These are phyloP conservation scores for Hemaris fuciformis DNA, from an alignment of 2,888 invertebrate genomes.

Conservation along the genomic window DNA sequence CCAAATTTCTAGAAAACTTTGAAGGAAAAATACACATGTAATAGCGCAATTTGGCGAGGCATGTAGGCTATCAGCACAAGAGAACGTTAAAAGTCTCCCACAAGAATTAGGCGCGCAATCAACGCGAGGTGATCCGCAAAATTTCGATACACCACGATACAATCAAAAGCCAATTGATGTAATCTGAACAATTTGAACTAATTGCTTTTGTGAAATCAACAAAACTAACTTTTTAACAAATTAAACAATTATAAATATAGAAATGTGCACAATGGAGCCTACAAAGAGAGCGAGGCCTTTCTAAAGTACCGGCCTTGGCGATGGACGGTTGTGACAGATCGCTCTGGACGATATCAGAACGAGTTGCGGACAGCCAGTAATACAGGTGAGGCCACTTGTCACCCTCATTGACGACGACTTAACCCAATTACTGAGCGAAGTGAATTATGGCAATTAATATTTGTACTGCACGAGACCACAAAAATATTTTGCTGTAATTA, in stretches of 20 bases:
- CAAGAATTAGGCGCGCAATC: slow-evolving; percentile 8
- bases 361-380: neutral
- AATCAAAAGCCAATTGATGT: slow-evolving; percentile 17
- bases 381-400: slow-evolving; percentile 16
- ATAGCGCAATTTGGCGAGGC: neutral
- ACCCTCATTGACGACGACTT: slow-evolving; percentile 15
- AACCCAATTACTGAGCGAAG: slow-evolving; percentile 14
- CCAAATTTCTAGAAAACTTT: neutral
- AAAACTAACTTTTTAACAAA: slow-evolving; percentile 13
- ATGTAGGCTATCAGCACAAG: slow-evolving; percentile 9
- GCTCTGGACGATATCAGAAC: slow-evolving; percentile 4
- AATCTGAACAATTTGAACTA: slow-evolving; percentile 18
- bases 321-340: slow-evolving; percentile 12
- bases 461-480: neutral
- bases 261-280: slow-evolving; percentile 8
- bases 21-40: neutral
- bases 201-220: slow-evolving; percentile 18
- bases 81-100: slow-evolving; percentile 1
- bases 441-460: neutral
- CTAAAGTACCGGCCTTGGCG: slow-evolving; percentile 13
- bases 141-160: slow-evolving; percentile 14
- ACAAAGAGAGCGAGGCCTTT: slow-evolving; percentile 10
- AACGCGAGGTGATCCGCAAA: slow-evolving; percentile 12
- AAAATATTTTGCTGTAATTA: neutral
- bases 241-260: slow-evolving; percentile 14